phyloP scores from a whole-genome alignment of 2,888 invertebrate genomes.

The Aphelenchoides bicaudatus region DNA sequence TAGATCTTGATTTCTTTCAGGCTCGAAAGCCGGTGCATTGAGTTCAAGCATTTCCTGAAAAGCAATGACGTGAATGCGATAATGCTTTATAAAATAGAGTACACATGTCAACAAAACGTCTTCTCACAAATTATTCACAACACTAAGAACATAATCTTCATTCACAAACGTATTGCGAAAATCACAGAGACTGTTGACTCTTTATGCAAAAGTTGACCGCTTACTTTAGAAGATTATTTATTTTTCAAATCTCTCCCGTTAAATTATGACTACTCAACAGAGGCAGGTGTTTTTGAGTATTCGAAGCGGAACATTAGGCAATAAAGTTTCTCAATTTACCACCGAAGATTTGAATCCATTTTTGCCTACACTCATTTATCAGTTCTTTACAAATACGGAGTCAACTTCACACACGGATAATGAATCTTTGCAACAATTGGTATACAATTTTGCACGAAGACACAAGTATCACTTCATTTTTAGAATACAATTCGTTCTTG shows the following conservation, averaged over 20 bases:
- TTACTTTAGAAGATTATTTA: too few species aligned
- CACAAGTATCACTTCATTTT: not conserved
- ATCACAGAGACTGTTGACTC: too few species aligned
- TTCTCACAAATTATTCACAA: too few species aligned
- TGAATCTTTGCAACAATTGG: constrained; percentile 9
- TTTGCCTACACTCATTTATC: constrained; percentile 14
- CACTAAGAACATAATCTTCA: too few species aligned
- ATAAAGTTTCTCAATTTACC: not conserved
- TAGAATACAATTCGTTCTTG: constrained; percentile 11
- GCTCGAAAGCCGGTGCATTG: constrained; percentile 9
- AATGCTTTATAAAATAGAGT: too few species aligned
- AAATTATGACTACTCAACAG: too few species aligned
- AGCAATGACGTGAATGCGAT: too few species aligned
- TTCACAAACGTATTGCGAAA: too few species aligned
- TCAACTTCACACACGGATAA: not conserved
- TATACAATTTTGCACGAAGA: not conserved
- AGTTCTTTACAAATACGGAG: not conserved
- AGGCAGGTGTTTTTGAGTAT: constrained; percentile 8
- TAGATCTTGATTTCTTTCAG: not conserved
- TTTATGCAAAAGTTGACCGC: too few species aligned
- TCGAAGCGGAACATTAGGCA: constrained; percentile 1
- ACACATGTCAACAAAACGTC: too few species aligned
- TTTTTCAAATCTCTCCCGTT: too few species aligned
- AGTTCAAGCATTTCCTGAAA: too few species aligned
- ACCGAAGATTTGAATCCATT: constrained; percentile 9